A percentile compares a stretch with the other conserved stretches of the same genome.
phyloP scores from a whole-genome alignment of 2,797 vertebrate genomes.

The Sylvilagus floridanus region DNA sequence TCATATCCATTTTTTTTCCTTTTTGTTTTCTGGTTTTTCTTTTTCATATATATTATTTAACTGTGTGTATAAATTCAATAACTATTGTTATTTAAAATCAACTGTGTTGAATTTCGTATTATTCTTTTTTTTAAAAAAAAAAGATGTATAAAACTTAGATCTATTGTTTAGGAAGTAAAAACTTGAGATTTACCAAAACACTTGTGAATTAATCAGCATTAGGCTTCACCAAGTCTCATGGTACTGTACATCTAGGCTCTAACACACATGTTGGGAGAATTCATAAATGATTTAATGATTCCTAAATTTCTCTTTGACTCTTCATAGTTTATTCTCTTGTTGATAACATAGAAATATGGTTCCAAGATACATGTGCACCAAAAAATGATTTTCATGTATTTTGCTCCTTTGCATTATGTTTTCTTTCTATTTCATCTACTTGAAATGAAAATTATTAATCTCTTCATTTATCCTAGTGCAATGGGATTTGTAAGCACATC shows the following conservation, averaged over 20 bases:
- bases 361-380: neutral
- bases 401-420: neutral
- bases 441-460: neutral
- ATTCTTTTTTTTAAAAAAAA: neutral
- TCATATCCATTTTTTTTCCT: neutral
- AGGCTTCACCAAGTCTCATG: neutral
- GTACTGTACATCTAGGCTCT: neutral
- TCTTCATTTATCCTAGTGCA: neutral
- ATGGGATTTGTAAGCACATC: neutral
- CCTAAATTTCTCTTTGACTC: neutral
- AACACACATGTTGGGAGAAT: neutral
- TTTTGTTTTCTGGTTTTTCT: neutral
- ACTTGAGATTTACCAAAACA: neutral
- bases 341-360: neutral
- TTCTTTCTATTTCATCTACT: conserved; percentile 16
- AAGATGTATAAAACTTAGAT: neutral
- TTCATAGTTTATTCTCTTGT: neutral
- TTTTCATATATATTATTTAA: neutral
- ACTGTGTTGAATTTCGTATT: neutral
- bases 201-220: neutral
- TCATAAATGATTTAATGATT: neutral
- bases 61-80: neutral
- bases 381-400: neutral
- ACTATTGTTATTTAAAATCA: neutral
- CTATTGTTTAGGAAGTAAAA: neutral